phyloP scores from a whole-genome alignment of 2,797 vertebrate genomes.

The Anabas testudineus region DNA sequence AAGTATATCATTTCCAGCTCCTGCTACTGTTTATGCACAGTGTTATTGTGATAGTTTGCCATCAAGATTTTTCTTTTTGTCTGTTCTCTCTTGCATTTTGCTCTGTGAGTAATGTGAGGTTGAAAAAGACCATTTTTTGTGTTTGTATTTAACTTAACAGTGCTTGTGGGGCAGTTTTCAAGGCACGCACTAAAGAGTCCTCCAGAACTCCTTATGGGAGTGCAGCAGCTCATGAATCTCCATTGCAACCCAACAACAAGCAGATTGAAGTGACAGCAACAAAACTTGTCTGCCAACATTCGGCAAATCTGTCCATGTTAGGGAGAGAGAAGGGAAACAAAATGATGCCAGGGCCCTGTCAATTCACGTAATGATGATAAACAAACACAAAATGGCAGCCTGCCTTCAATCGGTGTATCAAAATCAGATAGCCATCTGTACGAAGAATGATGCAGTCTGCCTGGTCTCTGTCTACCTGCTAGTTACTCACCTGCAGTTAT shows the following conservation, averaged over 20 bases:
- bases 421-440: constrained; percentile 17
- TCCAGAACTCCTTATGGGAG: constrained; percentile 14
- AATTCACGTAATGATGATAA: constrained; percentile 54
- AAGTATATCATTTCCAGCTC: neutral
- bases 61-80: neutral
- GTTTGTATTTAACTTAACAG: neutral
- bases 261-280: constrained; percentile 28
- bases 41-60: neutral
- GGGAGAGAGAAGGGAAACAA: constrained; percentile 31
- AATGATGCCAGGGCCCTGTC: constrained; percentile 48
- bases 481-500: constrained; percentile 7
- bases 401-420: constrained; percentile 21
- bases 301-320: constrained; percentile 39
- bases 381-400: constrained; percentile 49
- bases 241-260: constrained; percentile 14
- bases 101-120: constrained; percentile 2
- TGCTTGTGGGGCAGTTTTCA: neutral
- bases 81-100: neutral
- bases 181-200: neutral
- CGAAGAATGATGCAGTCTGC: constrained; percentile 21
- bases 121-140: neutral
- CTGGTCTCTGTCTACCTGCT: constrained; percentile 8
- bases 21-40: neutral
- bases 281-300: constrained; percentile 31
- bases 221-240: constrained; percentile 27